A percentile compares a stretch with the other conserved stretches of the same genome.
phyloP scores from a whole-genome alignment of 2,888 invertebrate genomes.

The Uloborus plumipes region DNA sequence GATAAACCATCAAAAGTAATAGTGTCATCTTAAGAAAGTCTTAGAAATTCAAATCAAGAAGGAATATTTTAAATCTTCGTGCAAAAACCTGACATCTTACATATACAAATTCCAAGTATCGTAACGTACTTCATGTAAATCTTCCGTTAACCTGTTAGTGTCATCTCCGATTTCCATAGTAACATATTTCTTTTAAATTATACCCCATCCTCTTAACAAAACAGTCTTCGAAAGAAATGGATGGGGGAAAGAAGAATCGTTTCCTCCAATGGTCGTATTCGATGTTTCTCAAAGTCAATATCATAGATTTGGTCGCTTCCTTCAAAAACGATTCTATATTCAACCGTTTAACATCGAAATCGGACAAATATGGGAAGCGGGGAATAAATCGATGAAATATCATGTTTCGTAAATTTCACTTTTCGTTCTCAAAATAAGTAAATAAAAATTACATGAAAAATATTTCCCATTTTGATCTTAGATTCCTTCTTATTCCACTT shows the following conservation, averaged over 20 bases:
- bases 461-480: background rate
- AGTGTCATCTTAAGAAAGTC: too few species aligned
- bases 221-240: background rate
- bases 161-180: constrained; percentile 4
- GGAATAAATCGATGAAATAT: constrained; percentile 50
- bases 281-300: constrained; percentile 35
- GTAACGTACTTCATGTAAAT: too few species aligned
- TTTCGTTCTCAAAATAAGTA: constrained; percentile 38
- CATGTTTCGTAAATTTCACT: constrained; percentile 47
- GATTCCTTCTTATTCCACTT: constrained; percentile 29
- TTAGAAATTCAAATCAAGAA: too few species aligned
- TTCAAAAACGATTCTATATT: constrained; percentile 49
- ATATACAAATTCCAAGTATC: too few species aligned
- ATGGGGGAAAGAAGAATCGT: constrained; percentile 1
- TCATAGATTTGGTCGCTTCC: constrained; percentile 23
- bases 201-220: constrained; percentile 25
- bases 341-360: constrained; percentile 41
- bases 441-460: constrained; percentile 1
- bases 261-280: constrained; percentile 14
- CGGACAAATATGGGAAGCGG: constrained; percentile 46
- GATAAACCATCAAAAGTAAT: too few species aligned
- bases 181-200: constrained; percentile 30
- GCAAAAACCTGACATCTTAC: too few species aligned
- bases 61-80: too few species aligned
- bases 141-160: background rate